Base-by-base conservation (phyloP, 2,797 vertebrate genomes). In the Lagothrix lagotricha region DNA sequence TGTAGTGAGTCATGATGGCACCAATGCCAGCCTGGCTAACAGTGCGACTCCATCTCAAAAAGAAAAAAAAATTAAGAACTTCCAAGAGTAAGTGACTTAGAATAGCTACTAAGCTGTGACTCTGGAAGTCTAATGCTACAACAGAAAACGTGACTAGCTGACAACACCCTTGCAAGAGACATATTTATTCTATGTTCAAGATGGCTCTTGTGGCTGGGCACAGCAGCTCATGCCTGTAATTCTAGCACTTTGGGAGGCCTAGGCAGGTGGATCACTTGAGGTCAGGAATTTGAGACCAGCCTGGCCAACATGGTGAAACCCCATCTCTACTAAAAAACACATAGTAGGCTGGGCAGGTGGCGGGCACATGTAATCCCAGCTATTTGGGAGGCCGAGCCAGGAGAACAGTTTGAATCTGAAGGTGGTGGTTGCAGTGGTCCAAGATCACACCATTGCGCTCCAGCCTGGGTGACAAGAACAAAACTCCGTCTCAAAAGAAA, bases 81-180 rank as follows among this genome's bases (percentile, higher is more conserved):
- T 92, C 22, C 15, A 92, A 95, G 10, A 94, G 67, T 64, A n/a
- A 72, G n/a, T 46, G 48, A 58, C 33, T 94, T 24, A 91, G 33
- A 88, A 67, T 75, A 54, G 26, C 50, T 75, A 20, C 8, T 7
- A 93, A 14, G 14, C 57, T 52, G 7, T 96, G 24, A 75, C 28
- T 93, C 24, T 88, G 7, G 24, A 94, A 91, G 22, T 70, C 61
- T 89, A 95, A 93, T n/a, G 80, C 54, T 93, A 82, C 30, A 26
- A 89, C 33, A 70, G 84, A 91, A 86, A 93, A 80, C 13, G 1
- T 39, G 48, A 86, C 67, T 79, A 48, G 15, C 52, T 36, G 81
- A 94, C 19, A 88, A 26, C n/a, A 73, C 5, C 1, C 1, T 58
- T 83, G 13, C n/a, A 92, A 39, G n/a, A 93, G 36, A 92, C 36